phyloP scores from a whole-genome alignment of 1,140 invertebrate genomes.

The Camponotus pennsylvanicus region DNA sequence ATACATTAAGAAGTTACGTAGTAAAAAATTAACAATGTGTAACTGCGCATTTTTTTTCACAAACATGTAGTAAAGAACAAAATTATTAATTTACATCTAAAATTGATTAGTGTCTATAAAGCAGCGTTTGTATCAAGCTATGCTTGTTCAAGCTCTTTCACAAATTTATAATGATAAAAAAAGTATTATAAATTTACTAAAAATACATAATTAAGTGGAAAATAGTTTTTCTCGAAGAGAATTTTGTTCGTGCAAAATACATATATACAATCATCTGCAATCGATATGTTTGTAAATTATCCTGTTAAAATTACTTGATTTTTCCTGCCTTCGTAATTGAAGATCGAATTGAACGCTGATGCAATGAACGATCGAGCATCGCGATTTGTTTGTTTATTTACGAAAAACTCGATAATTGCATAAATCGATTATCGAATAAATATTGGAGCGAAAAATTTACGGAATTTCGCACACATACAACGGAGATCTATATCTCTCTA shows the following conservation, averaged over 20 bases:
- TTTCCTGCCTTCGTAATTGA: neutral
- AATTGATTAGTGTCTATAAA: slow-evolving; percentile 3
- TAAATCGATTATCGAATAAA: slow-evolving; percentile 3
- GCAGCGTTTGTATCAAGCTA: neutral
- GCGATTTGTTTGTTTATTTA: neutral
- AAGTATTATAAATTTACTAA: slow-evolving; percentile 1
- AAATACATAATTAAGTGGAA: neutral
- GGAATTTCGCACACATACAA: slow-evolving; percentile 1
- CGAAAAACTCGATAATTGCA: neutral
- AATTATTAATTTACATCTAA: slow-evolving; percentile 17
- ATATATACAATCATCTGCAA: neutral
- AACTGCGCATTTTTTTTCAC: neutral
- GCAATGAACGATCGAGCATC: neutral
- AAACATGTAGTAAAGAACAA: neutral
- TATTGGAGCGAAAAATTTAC: neutral
- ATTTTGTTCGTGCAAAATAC: neutral
- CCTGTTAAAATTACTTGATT: neutral
- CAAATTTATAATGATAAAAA: neutral
- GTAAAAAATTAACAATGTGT: too few relatives aligned
- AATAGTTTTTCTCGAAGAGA: neutral
- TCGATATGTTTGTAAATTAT: neutral
- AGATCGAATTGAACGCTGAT: neutral
- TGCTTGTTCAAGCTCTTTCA: neutral
- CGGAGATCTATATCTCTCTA: neutral
- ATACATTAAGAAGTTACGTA: neutral